Base-by-base conservation (phyloP, 2,113 vertebrate species). In the Hippocampus comes region DNA sequence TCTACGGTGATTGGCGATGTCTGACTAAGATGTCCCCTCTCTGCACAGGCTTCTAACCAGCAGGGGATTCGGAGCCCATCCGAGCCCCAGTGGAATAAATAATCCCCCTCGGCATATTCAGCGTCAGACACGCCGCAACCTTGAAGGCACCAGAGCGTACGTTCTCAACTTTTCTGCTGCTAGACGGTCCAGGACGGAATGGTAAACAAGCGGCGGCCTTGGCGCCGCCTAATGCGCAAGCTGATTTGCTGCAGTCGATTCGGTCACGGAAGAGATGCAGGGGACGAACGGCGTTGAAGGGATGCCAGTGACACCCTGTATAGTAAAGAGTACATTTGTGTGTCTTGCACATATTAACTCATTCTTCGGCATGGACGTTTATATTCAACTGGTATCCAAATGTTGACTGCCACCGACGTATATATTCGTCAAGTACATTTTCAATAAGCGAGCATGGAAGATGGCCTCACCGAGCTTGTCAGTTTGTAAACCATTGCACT, bases 71-170 rank as follows among this genome's bases (percentile, higher is more conserved):
- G 25, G 15, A 80, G 53, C 63, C 42, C 17, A 51, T 74, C 70
- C 7, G 79, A 69, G 61, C 70, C 75, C 79, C 72, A 38, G 69
- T 46, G 67, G 69, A 65, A 78, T 23, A 25, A 15, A 63, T 68
- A 71, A 73, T 73, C 77, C 56, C 15, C 55, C 27, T 49, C 34
- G 67, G 27, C 42, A 78, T 48, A 68, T 53, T 76, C 78, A 72
- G 67, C 42, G 75, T 65, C 75, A 72, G 34, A 75, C 43, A 55
- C 60, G 27, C 17, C 34, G 14, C 42, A 66, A 66, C 42, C 64
- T 25, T 48, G 42, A 66, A 66, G 64, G 42, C 41, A 25, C 42
- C 42, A 5, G 42, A 66, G 42, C 64, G 18, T 48, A 48, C 64
- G 14, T 66, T 48, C 64, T 25, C 14, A 46, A 48, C 64, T 66